Percentiles rank a stretch among this genome's conserved stretches.
phyloP scores from a whole-genome alignment of 1,140 invertebrate genomes.

The Schlechtendalia chinensis region DNA sequence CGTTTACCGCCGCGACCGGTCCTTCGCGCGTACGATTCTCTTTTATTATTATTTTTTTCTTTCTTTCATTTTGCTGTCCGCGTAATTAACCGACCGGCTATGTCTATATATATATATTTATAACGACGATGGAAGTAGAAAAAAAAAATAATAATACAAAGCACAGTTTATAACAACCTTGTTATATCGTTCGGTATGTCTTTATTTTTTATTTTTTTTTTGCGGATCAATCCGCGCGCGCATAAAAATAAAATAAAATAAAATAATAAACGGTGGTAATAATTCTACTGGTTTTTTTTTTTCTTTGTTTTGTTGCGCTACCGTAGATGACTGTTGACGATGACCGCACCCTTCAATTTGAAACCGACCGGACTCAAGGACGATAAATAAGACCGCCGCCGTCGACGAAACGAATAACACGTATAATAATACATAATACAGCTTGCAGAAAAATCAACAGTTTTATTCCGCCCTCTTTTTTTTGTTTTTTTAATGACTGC shows the following conservation, averaged over 20 bases:
- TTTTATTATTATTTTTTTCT: slow-evolving; percentile 8
- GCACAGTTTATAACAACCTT: slow-evolving; percentile 29
- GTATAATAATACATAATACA: too few relatives aligned
- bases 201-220: slow-evolving; percentile 4
- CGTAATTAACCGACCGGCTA: slow-evolving; percentile 33
- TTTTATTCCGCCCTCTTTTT: too few relatives aligned
- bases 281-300: slow-evolving; percentile 7
- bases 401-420: too few relatives aligned
- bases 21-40: slow-evolving; percentile 3
- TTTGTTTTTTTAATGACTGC: too few relatives aligned
- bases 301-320: too few relatives aligned
- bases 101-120: too few relatives aligned
- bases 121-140: not conserved
- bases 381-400: too few relatives aligned
- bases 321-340: not conserved
- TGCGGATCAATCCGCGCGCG: not conserved
- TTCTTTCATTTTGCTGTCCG: too few relatives aligned
- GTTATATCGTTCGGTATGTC: too few relatives aligned
- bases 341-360: slow-evolving; percentile 34
- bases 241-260: not conserved
- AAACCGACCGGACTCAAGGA: not conserved
- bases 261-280: not conserved
- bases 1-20: not conserved
- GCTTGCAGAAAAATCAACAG: too few relatives aligned
- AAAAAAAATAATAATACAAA: too few relatives aligned